phyloP scores from a whole-genome alignment of 2,113 vertebrate genomes.

The Campylomormyrus numenius region DNA sequence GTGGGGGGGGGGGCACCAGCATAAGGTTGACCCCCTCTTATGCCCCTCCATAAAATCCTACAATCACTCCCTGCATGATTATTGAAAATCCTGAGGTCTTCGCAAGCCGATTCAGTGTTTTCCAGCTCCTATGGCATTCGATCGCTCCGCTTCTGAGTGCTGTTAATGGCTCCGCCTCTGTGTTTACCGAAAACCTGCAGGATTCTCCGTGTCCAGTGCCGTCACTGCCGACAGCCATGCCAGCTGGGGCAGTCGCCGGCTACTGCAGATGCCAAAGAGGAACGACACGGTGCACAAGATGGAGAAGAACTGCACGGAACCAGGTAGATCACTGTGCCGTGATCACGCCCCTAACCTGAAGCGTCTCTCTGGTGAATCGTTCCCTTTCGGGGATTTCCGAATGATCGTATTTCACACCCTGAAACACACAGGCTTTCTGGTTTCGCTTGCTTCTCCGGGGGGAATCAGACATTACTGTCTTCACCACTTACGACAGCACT shows the following conservation, averaged over 20 bases:
- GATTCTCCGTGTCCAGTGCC: conserved; percentile 55
- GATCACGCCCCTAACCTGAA: not conserved
- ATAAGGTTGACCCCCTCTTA: not conserved
- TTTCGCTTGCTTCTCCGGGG: not conserved
- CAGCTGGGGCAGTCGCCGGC: conserved; percentile 71
- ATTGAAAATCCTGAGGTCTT: not conserved
- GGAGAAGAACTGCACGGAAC: conserved; percentile 86
- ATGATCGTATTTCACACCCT: not conserved
- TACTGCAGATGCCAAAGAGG: conserved; percentile 63
- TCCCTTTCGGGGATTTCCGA: not conserved
- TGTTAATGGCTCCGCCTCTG: not conserved
- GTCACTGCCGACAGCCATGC: conserved; percentile 43
- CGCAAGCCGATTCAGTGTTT: not conserved
- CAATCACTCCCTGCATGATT: not conserved
- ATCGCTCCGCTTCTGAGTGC: not conserved
- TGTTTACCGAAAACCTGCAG: conserved; percentile 43
- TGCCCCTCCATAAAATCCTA: too few species aligned
- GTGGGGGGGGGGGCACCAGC: too few species aligned
- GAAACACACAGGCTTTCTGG: not conserved
- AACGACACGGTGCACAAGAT: conserved; percentile 55
- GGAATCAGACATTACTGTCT: not conserved
- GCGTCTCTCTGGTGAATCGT: not conserved
- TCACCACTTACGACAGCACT: not conserved
- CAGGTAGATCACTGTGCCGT: conserved; percentile 64
- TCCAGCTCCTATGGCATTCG: not conserved